Conservation (phyloP, 2,113 vertebrate species). For the Nestor notabilis region DNA sequence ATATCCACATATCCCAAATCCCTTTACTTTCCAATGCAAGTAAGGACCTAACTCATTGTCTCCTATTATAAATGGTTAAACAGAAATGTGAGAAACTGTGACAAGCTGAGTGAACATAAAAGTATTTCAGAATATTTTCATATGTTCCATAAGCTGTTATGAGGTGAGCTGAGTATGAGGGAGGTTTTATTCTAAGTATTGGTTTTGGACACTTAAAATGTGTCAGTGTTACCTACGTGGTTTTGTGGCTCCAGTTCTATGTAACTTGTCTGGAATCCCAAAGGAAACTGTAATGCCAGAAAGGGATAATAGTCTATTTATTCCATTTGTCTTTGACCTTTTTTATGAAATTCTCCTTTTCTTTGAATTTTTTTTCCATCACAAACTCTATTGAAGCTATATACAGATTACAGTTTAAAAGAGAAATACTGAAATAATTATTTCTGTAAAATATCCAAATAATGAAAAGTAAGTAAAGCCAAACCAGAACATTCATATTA, state of each 20-base stretch:
- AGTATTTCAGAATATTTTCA: not conserved
- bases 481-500: not conserved
- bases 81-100: not conserved
- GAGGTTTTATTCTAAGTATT: not conserved
- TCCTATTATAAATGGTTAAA: not conserved
- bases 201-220: not conserved
- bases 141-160: not conserved
- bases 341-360: not conserved
- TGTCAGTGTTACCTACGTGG: fast-evolving
- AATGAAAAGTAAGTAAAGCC: not conserved
- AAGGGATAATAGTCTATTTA: not conserved
- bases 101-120: not conserved
- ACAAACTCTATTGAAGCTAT: not conserved
- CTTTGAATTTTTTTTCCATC: not conserved
- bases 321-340: not conserved
- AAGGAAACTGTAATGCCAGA: not conserved
- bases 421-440: not conserved
- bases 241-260: not conserved
- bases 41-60: not conserved
- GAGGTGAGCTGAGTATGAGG: not conserved
- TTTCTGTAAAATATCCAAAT: not conserved
- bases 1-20: not conserved
- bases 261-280: not conserved
- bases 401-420: not conserved
- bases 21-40: not conserved